Evolutionary conservation across 2,113 vertebrate species (phyloP).

Genomic region (Zingel zingel): DNA sequence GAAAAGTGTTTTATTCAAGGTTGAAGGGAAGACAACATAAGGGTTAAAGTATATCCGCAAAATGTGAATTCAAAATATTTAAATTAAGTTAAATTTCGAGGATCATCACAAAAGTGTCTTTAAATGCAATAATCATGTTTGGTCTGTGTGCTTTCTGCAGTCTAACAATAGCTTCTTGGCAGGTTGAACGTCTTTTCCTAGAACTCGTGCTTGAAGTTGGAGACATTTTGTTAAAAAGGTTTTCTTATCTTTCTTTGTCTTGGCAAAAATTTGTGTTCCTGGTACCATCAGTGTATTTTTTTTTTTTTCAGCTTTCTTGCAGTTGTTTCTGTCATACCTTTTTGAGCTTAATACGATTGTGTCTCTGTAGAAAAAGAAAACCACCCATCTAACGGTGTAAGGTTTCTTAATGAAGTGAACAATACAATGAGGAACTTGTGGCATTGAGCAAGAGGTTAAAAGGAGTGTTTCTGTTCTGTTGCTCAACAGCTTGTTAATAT

Average conservation of each 20-base stretch:
- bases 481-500: background rate
- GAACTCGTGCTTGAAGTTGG: background rate
- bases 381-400: background rate
- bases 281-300: background rate
- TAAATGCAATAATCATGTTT: background rate
- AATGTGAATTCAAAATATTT: slow-evolving; percentile 40
- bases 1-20: too few relatives aligned
- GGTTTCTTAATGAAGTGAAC: background rate
- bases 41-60: background rate
- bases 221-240: slow-evolving; percentile 1
- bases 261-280: background rate
- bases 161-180: slow-evolving; percentile 1
- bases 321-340: background rate
- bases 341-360: background rate
- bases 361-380: background rate
- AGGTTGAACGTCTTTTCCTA: background rate
- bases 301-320: background rate
- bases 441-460: background rate
- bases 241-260: slow-evolving; percentile 38
- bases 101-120: background rate
- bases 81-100: background rate
- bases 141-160: slow-evolving; percentile 1
- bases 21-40: too few relatives aligned
- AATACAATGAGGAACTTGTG: background rate
- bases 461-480: background rate